Conservation (phyloP, 2,797 vertebrate genomes). For the Bufotes viridis region DNA sequence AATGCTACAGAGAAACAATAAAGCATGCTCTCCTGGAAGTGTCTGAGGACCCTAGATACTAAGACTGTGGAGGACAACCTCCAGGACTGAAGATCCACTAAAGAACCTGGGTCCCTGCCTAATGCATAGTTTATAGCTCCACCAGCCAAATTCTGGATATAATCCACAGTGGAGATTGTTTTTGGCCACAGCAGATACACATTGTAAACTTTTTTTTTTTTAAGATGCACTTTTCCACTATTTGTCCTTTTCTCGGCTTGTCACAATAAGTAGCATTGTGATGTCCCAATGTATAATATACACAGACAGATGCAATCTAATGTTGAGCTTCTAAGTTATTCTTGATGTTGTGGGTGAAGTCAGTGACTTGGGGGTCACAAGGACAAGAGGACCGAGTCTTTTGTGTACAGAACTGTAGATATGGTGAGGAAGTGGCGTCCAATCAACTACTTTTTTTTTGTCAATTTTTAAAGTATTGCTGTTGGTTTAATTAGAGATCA, state of each 20-base stretch:
- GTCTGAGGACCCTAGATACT: background rate
- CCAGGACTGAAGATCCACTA: background rate
- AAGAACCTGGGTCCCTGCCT: background rate
- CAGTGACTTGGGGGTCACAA: constrained; percentile 32
- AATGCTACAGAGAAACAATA: constrained; percentile 93
- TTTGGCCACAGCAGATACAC: background rate
- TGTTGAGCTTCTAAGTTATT: constrained; percentile 88
- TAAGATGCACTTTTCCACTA: constrained; percentile 77
- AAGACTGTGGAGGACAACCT: constrained; percentile 12
- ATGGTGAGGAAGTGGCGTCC: background rate
- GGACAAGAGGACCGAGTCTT: background rate
- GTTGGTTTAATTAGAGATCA: constrained; percentile 56
- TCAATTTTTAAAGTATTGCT: constrained; percentile 50
- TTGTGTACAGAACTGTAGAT: constrained; percentile 60
- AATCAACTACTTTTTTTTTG: constrained; percentile 17
- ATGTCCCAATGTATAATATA: constrained; percentile 69
- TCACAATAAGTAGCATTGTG: constrained; percentile 73
- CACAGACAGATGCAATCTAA: constrained; percentile 75
- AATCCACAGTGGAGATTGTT: background rate
- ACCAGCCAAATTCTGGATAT: background rate
- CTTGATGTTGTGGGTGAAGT: constrained; percentile 80
- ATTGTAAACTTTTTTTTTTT: constrained; percentile 55
- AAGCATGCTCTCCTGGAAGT: constrained; percentile 63
- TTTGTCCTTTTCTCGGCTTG: constrained; percentile 77
- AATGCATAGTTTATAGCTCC: background rate